These are phyloP conservation scores for Pholis gunnellus DNA, from an alignment of 2,113 vertebrate species.

Conservation along the genomic window DNA sequence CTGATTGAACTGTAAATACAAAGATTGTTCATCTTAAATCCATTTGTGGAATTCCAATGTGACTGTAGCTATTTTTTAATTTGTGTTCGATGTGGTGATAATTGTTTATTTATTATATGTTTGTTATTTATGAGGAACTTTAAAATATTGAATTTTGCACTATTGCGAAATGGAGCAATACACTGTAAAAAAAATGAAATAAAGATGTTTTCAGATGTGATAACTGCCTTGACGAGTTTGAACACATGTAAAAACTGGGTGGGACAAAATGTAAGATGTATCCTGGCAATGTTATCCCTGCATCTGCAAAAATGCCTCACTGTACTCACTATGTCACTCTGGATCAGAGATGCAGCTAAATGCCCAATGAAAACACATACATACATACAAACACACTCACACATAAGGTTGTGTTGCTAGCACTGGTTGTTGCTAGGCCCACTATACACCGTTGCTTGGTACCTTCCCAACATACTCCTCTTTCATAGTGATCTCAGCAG, in stretches of 20 bases:
- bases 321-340: neutral
- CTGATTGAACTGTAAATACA: slow-evolving; percentile 69
- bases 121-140: slow-evolving; percentile 83
- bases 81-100: slow-evolving; percentile 74
- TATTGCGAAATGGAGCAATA: slow-evolving; percentile 90
- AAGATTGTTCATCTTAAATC: slow-evolving; percentile 58
- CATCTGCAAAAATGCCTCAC: slow-evolving; percentile 2
- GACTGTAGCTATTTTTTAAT: slow-evolving; percentile 60
- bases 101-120: slow-evolving; percentile 87
- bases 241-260: neutral
- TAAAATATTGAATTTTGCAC: slow-evolving; percentile 88
- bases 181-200: slow-evolving; percentile 82
- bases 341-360: slow-evolving; percentile 11
- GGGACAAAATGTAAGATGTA: neutral
- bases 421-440: slow-evolving; percentile 65
- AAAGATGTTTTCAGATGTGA: slow-evolving; percentile 82
- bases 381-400: neutral
- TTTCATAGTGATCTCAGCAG: slow-evolving; percentile 76
- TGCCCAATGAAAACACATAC: slow-evolving; percentile 11
- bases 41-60: slow-evolving; percentile 79
- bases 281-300: neutral
- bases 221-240: neutral
- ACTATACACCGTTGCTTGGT: slow-evolving; percentile 60
- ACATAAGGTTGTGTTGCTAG: slow-evolving; percentile 40
- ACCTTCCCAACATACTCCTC: slow-evolving; percentile 61